A percentile compares a stretch with the other conserved stretches of the same genome.
Conservation (phyloP, 2,797 vertebrate species). For the Sebastes diaconus region DNA sequence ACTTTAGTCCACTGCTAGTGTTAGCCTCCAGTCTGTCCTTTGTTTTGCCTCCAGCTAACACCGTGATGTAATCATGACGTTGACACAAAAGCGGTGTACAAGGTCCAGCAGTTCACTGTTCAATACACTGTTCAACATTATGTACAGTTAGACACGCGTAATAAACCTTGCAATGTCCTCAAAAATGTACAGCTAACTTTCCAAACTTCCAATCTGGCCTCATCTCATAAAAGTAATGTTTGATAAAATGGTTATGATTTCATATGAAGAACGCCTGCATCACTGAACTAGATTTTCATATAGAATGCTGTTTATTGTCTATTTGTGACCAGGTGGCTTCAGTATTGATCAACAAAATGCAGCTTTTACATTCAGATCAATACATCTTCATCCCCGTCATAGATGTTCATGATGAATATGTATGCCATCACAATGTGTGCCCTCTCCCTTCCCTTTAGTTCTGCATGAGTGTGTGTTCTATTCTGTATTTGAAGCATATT, state of each 20-base stretch:
- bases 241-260: background rate
- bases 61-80: too few species aligned
- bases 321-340: slow-evolving; percentile 14
- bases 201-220: background rate
- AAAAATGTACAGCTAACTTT: background rate
- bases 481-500: background rate
- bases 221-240: background rate
- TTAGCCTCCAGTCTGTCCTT: too few species aligned
- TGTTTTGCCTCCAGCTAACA: too few species aligned
- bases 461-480: background rate
- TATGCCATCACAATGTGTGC: background rate
- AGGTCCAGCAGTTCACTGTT: background rate
- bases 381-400: background rate
- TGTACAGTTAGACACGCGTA: too few species aligned
- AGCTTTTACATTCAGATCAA: slow-evolving; percentile 35
- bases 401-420: slow-evolving; percentile 36
- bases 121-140: too few species aligned
- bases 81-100: too few species aligned
- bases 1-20: too few species aligned
- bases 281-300: background rate
- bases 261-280: background rate
- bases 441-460: background rate
- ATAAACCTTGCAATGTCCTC: background rate
- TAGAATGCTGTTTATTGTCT: background rate
- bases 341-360: background rate